These are phyloP conservation scores for Arctocebus calabarensis DNA, from an alignment of 2,797 vertebrate species.

Conservation along the genomic window DNA sequence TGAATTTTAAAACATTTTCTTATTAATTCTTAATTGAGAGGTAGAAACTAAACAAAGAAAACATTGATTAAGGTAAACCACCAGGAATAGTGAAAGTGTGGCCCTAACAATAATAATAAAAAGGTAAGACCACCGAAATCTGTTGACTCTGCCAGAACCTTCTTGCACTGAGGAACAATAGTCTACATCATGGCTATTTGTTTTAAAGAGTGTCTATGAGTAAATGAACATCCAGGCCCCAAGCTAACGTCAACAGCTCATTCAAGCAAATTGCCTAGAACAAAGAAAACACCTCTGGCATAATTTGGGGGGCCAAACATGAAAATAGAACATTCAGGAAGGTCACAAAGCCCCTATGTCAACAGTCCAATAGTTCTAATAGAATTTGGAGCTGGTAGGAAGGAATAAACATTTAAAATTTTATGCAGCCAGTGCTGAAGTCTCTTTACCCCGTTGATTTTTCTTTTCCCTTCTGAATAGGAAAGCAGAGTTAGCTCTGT, in stretches of 20 bases:
- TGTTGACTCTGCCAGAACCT: background rate
- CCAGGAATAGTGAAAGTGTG: background rate
- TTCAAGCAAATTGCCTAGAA: slow-evolving; percentile 66
- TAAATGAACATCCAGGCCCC: slow-evolving; percentile 43
- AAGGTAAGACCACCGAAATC: background rate
- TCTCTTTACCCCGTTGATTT: slow-evolving; percentile 55
- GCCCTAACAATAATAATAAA: background rate
- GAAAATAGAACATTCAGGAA: slow-evolving; percentile 43
- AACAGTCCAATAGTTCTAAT: background rate
- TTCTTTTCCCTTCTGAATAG: slow-evolving; percentile 69
- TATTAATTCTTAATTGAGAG: slow-evolving; percentile 17
- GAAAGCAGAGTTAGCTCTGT: slow-evolving; percentile 62
- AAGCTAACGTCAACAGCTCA: slow-evolving; percentile 55
- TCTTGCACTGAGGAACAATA: slow-evolving; percentile 6
- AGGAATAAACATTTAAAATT: slow-evolving; percentile 51
- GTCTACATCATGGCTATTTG: slow-evolving; percentile 35
- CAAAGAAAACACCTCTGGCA: slow-evolving; percentile 53
- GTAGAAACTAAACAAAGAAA: background rate
- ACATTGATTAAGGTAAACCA: background rate
- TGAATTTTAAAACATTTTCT: slow-evolving; percentile 32
- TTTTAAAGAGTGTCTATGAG: slow-evolving; percentile 54
- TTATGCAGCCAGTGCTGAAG: background rate
- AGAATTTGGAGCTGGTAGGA: background rate
- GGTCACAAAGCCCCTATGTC: background rate
- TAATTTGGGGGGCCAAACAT: slow-evolving; percentile 50